Conservation (phyloP, 92 coral and sea anemone species). For the Paramuricea clavata region DNA sequence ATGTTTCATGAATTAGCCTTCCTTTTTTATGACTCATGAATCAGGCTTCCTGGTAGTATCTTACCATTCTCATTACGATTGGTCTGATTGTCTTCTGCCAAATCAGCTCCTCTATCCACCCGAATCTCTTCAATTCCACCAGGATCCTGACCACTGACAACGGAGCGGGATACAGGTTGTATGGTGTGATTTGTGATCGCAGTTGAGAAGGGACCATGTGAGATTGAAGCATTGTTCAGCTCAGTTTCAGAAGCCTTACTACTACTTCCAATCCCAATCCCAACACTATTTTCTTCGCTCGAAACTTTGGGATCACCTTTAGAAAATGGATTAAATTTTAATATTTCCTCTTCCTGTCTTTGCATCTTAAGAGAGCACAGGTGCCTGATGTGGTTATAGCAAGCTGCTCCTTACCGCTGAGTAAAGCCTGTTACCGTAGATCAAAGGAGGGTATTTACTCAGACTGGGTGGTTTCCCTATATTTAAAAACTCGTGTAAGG, state of each 20-base stretch:
- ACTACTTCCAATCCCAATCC: neutral
- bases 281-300: neutral
- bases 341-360: too few relatives aligned
- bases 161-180: neutral
- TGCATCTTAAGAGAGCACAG: too few relatives aligned
- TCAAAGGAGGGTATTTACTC: too few relatives aligned
- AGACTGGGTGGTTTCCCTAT: too few relatives aligned
- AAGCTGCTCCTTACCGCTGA: too few relatives aligned
- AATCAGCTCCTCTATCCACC: neutral
- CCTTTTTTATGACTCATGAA: too few relatives aligned
- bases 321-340: too few relatives aligned
- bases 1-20: too few relatives aligned
- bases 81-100: neutral
- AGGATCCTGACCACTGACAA: neutral
- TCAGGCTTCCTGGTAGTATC: neutral
- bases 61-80: neutral
- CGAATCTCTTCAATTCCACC: neutral
- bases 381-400: too few relatives aligned
- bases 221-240: neutral
- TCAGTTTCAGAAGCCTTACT: neutral
- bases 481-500: too few relatives aligned
- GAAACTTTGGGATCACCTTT: neutral
- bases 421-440: too few relatives aligned
- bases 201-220: neutral
- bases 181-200: neutral